Evolutionary conservation across 2,888 invertebrate species (phyloP).

Genomic region (Uloborus plumipes): DNA sequence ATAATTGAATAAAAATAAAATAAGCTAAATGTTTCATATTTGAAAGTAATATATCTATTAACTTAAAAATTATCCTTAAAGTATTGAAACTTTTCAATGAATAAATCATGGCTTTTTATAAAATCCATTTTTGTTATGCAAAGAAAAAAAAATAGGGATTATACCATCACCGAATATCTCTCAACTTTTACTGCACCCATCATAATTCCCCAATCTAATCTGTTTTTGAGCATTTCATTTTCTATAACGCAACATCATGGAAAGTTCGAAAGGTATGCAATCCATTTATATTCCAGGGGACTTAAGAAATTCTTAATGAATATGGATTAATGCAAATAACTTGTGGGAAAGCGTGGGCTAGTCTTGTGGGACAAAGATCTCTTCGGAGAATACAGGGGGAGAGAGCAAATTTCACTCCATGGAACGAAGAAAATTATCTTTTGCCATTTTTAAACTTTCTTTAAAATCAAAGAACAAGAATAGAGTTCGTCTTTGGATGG

Average conservation of each 20-base stretch:
- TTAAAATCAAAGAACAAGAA: slow-evolving; percentile 26
- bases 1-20: too few relatives aligned
- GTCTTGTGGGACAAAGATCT: slow-evolving; percentile 2
- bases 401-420: slow-evolving; percentile 10
- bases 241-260: slow-evolving; percentile 12
- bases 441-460: slow-evolving; percentile 28
- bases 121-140: background rate
- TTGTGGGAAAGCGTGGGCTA: slow-evolving; percentile 23
- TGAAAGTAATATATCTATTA: too few relatives aligned
- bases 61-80: too few relatives aligned
- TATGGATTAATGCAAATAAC: slow-evolving; percentile 63
- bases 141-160: slow-evolving; percentile 19
- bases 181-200: slow-evolving; percentile 3
- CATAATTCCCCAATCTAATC: slow-evolving; percentile 39
- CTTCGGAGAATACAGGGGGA: background rate
- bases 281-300: slow-evolving; percentile 37
- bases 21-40: too few relatives aligned
- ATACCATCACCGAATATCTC: slow-evolving; percentile 3
- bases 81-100: too few relatives aligned
- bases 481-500: background rate
- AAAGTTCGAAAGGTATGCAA: background rate
- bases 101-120: background rate
- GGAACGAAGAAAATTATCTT: slow-evolving; percentile 11
- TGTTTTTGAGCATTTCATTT: slow-evolving; percentile 50
- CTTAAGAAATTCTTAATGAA: slow-evolving; percentile 41